Evolutionary conservation across 2,113 vertebrate genomes (phyloP), one percentile per base, ranked within the genome.

Genomic region (Paramisgurnus dabryanus): DNA sequence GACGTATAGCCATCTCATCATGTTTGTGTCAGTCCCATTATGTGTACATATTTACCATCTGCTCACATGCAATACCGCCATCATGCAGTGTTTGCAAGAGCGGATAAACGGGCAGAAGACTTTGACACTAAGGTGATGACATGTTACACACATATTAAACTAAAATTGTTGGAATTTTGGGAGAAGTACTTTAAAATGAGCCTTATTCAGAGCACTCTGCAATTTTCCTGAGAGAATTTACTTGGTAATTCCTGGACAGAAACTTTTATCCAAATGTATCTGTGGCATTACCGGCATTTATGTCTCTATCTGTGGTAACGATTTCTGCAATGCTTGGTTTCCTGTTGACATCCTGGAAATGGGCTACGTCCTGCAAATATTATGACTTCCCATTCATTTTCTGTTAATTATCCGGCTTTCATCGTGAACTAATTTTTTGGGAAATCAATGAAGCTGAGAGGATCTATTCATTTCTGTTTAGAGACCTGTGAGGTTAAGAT

Each of bases 21-120:
- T 18, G 5, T 71, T 57, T 69, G 22, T 79, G 67, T 82, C 72
- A 66, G 27, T 55, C 69, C 60, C 27, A 41, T 50, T 65, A 11
- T 34, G 18, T 27, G 75, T 27, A 67, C 40, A 1, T 63, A 34
- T 73, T 60, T 72, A 64, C 53, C 55, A 17, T 64, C 7, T 49
- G 27, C 27, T 75, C 22, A 49, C n/a, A 47, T 34, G 58, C 41
- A 58, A 34, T 45, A 65, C 41, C 74, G 43, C 39, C 18, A n/a
- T 76, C 65, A 34, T 40, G n/a, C 43, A 68, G 15, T 57, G 18
- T 61, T 58, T 22, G 40, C 22, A 60, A 64, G 9, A 40, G 18
- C n/a, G 11, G n/a, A 60, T 34, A 71, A 50, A 49, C 17, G 11
- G 49, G 5, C 7, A 60, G 11, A 58, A 58, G 17, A 58, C 17